Evolutionary conservation across 2,888 invertebrate species (phyloP), one percentile per base, ranked within the genome.

Genomic region (Microplitis manilae): DNA sequence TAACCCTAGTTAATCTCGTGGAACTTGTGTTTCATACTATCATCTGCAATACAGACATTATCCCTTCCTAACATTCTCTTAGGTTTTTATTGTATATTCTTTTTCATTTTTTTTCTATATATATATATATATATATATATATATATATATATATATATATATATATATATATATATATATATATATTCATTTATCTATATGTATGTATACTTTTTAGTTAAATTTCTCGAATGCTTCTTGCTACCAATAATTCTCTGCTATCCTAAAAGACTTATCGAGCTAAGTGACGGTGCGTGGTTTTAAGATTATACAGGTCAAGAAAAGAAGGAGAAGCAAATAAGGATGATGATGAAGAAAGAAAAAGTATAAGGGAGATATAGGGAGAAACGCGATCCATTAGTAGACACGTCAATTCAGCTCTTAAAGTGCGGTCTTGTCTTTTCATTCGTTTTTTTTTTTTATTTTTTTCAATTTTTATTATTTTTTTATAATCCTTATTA

Each of bases 331-430:
- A 76, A 79, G 20, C 30, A 39, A 64, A 64, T 73, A 76, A 70
- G 8, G 73, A 76, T 76, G 75, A 72, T 70, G 75, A 73, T 68
- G 67, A 70, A 74, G 39, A 69, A 65, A 77, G 30, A 77, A 68
- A 67, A 38, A 70, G 73, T 65, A 64, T 73, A 70, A 71, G 62
- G 68, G 68, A 73, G 64, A 78, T 60, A 41, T 50, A 38, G 69
- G 77, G 65, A 75, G 68, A 67, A 85, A 85, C 85, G 84, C 85
- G 89, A 89, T 90, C 89, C 89, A 90, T 90, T 89, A 89, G 90
- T 88, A 87, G 88, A 87, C 87, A 87, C 88, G 89, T 89, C 89
- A 86, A 85, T 86, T 89, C 86, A 83, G 85, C 86, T 89, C 86
- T 87, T 86, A 87, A 89, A 87, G 87, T 85, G 86, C 86, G 87